Evolutionary conservation across 1,140 invertebrate genomes (phyloP).

Genomic region (Frieseomelitta varia): DNA sequence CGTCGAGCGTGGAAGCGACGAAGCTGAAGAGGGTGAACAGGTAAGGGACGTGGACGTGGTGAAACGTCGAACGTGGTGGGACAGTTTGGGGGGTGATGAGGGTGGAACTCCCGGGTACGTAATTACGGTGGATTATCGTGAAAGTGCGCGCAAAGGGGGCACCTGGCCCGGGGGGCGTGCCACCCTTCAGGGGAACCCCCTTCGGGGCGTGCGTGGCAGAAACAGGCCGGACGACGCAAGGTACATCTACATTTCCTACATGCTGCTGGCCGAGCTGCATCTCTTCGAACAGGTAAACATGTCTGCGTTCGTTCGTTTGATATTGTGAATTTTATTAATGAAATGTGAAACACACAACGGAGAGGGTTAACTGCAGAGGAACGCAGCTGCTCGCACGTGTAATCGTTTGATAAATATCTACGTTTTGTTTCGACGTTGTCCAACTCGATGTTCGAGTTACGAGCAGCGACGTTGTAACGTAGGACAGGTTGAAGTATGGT

Average conservation of each 20-base stretch:
- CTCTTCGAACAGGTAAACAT: constrained; percentile 85
- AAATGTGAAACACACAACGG: too few species aligned
- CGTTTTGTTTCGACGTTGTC: too few species aligned
- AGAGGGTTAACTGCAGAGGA: too few species aligned
- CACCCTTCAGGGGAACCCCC: constrained; percentile 70
- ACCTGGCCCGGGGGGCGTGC: constrained; percentile 79
- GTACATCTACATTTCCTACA: constrained; percentile 85
- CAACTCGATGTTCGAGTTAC: too few species aligned
- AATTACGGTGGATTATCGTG: constrained; percentile 78
- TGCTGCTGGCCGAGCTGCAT: constrained; percentile 83
- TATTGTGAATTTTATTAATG: too few species aligned
- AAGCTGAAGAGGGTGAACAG: constrained; percentile 49
- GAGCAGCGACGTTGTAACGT: too few species aligned
- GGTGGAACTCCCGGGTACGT: constrained; percentile 56
- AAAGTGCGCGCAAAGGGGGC: constrained; percentile 68
- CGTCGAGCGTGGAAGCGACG: constrained; percentile 29
- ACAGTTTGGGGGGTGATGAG: constrained; percentile 56
- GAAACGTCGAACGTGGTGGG: not conserved
- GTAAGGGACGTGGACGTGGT: constrained; percentile 28
- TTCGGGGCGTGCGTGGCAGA: constrained; percentile 73
- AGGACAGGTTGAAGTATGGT: too few species aligned
- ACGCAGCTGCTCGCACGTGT: too few species aligned
- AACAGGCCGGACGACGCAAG: constrained; percentile 84
- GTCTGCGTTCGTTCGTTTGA: not conserved
- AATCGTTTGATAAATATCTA: too few species aligned